phyloP scores from a whole-genome alignment of 2,888 invertebrate species.

The Apodemia duryi region DNA sequence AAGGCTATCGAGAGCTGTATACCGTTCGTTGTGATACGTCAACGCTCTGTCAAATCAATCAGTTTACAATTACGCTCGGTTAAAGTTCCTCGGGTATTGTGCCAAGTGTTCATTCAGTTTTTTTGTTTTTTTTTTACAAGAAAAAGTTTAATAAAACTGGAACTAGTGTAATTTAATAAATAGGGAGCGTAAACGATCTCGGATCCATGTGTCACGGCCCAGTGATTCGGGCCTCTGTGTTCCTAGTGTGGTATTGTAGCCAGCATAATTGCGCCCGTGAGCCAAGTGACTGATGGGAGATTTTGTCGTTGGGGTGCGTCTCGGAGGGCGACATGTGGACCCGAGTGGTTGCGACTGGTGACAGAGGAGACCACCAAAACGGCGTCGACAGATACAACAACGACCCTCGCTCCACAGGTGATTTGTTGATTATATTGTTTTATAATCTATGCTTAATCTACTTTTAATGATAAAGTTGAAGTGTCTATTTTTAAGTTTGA shows the following conservation, averaged over 20 bases:
- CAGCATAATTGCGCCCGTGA: slow-evolving; percentile 43
- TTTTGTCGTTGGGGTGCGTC: slow-evolving; percentile 50
- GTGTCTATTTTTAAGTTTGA: too few relatives aligned
- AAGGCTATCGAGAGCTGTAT: slow-evolving; percentile 57
- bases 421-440: slow-evolving; percentile 30
- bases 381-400: slow-evolving; percentile 60
- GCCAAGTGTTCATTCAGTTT: slow-evolving; percentile 21
- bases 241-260: slow-evolving; percentile 53
- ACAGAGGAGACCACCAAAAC: slow-evolving; percentile 59
- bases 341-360: slow-evolving; percentile 60
- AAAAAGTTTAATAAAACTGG: slow-evolving; percentile 11
- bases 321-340: slow-evolving; percentile 61
- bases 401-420: slow-evolving; percentile 68
- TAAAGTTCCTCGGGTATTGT: not conserved
- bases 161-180: slow-evolving; percentile 45
- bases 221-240: slow-evolving; percentile 58
- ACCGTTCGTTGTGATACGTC: slow-evolving; percentile 48
- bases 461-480: too few relatives aligned
- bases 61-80: slow-evolving; percentile 3
- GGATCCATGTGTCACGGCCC: slow-evolving; percentile 66
- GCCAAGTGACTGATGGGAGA: slow-evolving; percentile 66
- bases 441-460: too few relatives aligned
- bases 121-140: not conserved
- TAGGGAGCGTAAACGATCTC: slow-evolving; percentile 51
- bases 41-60: slow-evolving; percentile 24